Base-by-base conservation (phyloP, 1,140 invertebrate genomes). In the Belonocnema kinseyi region DNA sequence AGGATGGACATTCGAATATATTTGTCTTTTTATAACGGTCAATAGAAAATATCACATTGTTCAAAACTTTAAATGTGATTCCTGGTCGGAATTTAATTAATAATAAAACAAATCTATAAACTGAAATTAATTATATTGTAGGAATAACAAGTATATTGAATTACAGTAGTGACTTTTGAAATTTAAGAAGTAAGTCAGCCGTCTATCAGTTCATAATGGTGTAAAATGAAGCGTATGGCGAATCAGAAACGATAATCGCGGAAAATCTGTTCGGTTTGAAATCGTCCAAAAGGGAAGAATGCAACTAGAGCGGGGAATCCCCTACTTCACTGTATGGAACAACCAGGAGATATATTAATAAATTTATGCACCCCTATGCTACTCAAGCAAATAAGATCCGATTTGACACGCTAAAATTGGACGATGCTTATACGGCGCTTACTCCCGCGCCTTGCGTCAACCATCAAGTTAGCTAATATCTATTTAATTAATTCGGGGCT, bases 401-500 rank as follows among this genome's bases (percentile, higher is more conserved):
- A 89, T 90, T 89, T 79, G 86, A 86, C 79, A 86, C 84, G 86
- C 81, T 58, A 56, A 85, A 80, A 87, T 85, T 82, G 80, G 79
- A 77, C 77, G 74, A 85, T 82, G 80, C 84, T 86, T 83, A 87
- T 83, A 83, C 77, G 80, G 72, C 72, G 40, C 61, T 66, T 66
- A 66, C 61, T 66, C 61, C 14, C 26, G 33, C 26, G 61, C 61
- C 61, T 40, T 33, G 72, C 80, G 85, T 87, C 87, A 87, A 90
- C 85, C 26, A 66, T 66, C 88, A 87, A 89, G 78, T 86, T 85
- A 81, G 50, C 81, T 90, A 90, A 90, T 90, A 88, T 90, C 81
- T 85, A 88, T 90, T 90, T 88, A 88, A 90, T 90, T 89, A 89
- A 88, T 90, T 87, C 82, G 26, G 6, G 16, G 61, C 61, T 66